Conservation (phyloP, 2,888 invertebrate genomes). For the Embidobia sp. region DNA sequence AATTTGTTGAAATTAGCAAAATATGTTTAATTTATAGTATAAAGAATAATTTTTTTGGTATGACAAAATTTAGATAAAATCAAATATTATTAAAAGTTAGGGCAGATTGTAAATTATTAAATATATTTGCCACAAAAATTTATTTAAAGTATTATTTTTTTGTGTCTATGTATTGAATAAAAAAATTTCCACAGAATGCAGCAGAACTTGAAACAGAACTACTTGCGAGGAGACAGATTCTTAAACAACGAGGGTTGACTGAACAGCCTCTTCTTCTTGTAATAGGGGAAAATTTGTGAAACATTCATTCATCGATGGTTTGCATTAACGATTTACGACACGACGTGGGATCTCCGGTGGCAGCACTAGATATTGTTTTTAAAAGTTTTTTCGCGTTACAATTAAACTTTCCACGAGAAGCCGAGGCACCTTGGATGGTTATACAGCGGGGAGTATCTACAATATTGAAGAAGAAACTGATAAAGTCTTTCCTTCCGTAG, state of each 20-base stretch:
- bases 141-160: too few relatives aligned
- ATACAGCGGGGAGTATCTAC: conserved; percentile 48
- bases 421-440: conserved; percentile 48
- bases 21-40: too few relatives aligned
- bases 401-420: conserved; percentile 49
- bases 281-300: conserved; percentile 34
- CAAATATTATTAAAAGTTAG: too few relatives aligned
- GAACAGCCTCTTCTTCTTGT: conserved; percentile 55
- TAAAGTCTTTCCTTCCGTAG: conserved; percentile 18
- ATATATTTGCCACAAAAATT: too few relatives aligned
- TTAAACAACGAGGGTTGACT: conserved; percentile 3
- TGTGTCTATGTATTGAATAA: too few relatives aligned
- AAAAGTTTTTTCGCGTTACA: conserved; percentile 59
- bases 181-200: conserved; percentile 6
- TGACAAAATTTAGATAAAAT: too few relatives aligned
- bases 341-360: conserved; percentile 15
- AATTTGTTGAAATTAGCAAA: neutral
- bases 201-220: conserved; percentile 12
- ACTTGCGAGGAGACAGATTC: neutral
- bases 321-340: conserved; percentile 52
- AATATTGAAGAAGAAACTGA: conserved; percentile 36
- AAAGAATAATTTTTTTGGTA: too few relatives aligned
- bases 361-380: conserved; percentile 48
- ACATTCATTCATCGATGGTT: conserved; percentile 30
- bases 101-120: too few relatives aligned